Percentiles rank a stretch among this genome's conserved stretches.
phyloP scores from a whole-genome alignment of 2,797 vertebrate genomes.

The Mionectes olivaceus region DNA sequence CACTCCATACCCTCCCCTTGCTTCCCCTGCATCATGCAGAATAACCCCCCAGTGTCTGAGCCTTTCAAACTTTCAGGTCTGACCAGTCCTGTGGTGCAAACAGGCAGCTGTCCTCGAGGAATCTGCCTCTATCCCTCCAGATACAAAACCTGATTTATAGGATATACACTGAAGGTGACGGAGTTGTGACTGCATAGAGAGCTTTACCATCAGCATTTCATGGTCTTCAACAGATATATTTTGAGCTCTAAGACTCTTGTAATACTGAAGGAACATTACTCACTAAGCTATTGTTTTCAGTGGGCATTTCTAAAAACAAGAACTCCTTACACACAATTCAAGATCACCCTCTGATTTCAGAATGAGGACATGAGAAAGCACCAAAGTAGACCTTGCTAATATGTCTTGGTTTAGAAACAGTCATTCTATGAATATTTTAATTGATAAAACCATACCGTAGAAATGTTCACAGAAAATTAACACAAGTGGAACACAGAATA shows the following conservation, averaged over 20 bases:
- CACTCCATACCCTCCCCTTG: fast-evolving
- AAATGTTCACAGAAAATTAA: conserved; percentile 20
- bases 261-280: not conserved
- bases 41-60: fast-evolving
- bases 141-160: not conserved
- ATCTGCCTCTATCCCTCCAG: not conserved
- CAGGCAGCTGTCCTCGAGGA: not conserved
- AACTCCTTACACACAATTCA: not conserved
- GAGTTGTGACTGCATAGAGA: not conserved
- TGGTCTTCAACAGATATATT: not conserved
- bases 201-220: not conserved
- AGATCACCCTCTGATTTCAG: not conserved
- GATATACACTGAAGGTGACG: fast-evolving
- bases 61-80: not conserved
- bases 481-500: conserved; percentile 19
- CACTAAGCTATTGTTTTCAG: not conserved
- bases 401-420: not conserved
- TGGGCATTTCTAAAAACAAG: not conserved
- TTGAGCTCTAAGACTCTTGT: not conserved
- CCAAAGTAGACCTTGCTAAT: not conserved
- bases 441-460: not conserved
- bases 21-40: not conserved
- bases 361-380: not conserved
- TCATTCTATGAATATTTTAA: not conserved
- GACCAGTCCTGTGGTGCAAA: not conserved